Evolutionary conservation across 2,888 invertebrate genomes (phyloP), one percentile per base, ranked within the genome.

Genomic region (Ormyrus rosae): DNA sequence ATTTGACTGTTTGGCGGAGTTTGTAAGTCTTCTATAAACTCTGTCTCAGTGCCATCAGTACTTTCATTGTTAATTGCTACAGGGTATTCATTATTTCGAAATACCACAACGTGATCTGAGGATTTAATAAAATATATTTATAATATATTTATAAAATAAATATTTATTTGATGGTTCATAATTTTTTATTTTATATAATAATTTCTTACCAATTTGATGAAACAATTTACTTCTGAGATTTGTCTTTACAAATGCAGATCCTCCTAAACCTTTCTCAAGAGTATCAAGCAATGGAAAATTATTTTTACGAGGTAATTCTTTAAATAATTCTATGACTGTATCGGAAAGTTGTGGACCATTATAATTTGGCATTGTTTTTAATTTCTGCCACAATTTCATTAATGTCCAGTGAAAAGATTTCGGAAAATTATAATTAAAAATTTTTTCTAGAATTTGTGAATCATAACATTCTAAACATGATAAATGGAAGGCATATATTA

Each of bases 141-240:
- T 51, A 11, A 8, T 34, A 6, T 51, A 10, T 11, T 34, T 50
- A 61, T 45, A 5, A 48, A 56, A 51, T 45, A 45, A 7, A 19
- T 19, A 56, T 50, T 34, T 34, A 34, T 34, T 34, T 34, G 34
- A 34, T 34, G 34, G 34, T 34, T 34, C 34, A 34, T 34, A 34
- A 34, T 34, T 34, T 34, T 34, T 34, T 34, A 34, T 4, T 34
- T 34, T 34, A 34, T 34, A 19, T n/a, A 8, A 9, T 8, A 0
- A 10, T 55, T 51, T 45, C 48, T 61, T 68, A 76, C 75, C 75
- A 46, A 76, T 51, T 13, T 68, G n/a, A 48, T 76, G 75, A 76
- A 46, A n/a, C 8, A 76, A 55, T 76, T 61, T 76, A 11, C 51
- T 68, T 61, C 11, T 60, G 46, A 76, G 46, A 61, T 68, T 13